Base-by-base conservation (phyloP, 2,113 vertebrate genomes). In the Acrocephalus kingi region DNA sequence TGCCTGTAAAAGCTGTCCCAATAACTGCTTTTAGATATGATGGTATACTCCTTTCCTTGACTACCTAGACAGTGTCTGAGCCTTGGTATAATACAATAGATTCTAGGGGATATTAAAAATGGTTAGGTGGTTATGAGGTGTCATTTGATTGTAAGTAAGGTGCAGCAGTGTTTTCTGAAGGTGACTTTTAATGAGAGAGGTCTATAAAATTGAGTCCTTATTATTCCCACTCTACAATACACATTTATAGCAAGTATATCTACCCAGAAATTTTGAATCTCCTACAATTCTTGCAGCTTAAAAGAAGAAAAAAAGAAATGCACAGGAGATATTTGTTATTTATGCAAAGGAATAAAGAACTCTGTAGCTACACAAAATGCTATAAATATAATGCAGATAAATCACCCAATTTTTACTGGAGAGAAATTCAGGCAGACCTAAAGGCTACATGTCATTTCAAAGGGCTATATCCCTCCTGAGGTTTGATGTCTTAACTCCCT, bases 11-110 rank as follows among this genome's bases (percentile, higher is more conserved):
- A 98, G 96, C 96, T 96, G 96, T 97, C 98, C 97, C 98, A 98
- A 92, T 98, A 98, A 98, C 97, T 95, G 97, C 97, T 97, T 98
- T 98, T 98, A 98, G 98, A 98, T 97, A 98, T 96, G 97, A 98
- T 15, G 59, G 97, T 93, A 96, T 94, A 95, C 96, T 94, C 80
- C 96, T 89, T 94, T 89, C 94, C 96, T 94, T 94, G 98, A 98
- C 97, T 97, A 97, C 95, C 96, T 97, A 98, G 98, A 98, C 97
- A 97, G 91, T 88, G 96, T 97, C 97, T 98, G 96, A 98, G 97
- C 97, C 95, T 93, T 73, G 33, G 91, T 43, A 81, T 83, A 93
- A 97, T 96, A 97, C 93, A 96, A 91, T n/a, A 81, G 96, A 97
- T 97, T 95, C 97, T 95, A 80, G 97, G 97, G 97, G 97, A 98